A percentile compares a stretch with the other conserved stretches of the same genome.
These are phyloP conservation scores for Bujurquina vittata DNA, from an alignment of 2,113 vertebrate genomes.

Conservation along the genomic window DNA sequence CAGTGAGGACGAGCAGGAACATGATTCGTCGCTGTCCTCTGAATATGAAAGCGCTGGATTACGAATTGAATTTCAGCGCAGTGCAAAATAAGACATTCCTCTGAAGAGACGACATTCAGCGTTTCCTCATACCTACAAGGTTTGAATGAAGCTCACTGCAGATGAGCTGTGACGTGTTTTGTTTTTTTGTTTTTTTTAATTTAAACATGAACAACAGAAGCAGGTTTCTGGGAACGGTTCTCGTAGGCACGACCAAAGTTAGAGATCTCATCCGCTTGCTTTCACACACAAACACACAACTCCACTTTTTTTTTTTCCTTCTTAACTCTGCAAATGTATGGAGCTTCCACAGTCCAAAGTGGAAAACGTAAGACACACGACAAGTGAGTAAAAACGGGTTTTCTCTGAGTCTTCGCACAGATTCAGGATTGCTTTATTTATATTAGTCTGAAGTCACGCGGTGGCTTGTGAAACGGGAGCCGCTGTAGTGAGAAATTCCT, in stretches of 20 bases:
- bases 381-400: slow-evolving; percentile 22
- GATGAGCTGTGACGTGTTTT: slow-evolving; percentile 3
- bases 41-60: slow-evolving; percentile 58
- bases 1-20: slow-evolving; percentile 12
- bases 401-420: slow-evolving; percentile 17
- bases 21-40: not conserved
- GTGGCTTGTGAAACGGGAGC: slow-evolving; percentile 21
- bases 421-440: slow-evolving; percentile 51
- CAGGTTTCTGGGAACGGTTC: slow-evolving; percentile 18
- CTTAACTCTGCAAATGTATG: not conserved
- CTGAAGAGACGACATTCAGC: slow-evolving; percentile 74
- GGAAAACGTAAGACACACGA: slow-evolving; percentile 38
- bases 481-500: not conserved
- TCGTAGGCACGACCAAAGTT: slow-evolving; percentile 50
- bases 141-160: slow-evolving; percentile 13
- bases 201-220: slow-evolving; percentile 19
- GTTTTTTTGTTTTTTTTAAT: too few relatives aligned
- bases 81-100: slow-evolving; percentile 81
- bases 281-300: not conserved
- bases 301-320: not conserved
- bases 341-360: slow-evolving; percentile 3
- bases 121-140: slow-evolving; percentile 22
- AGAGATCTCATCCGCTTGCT: slow-evolving; percentile 1
- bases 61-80: slow-evolving; percentile 57
- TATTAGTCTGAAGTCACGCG: slow-evolving; percentile 21